These are phyloP conservation scores for Tetheella fluctuosa DNA, from an alignment of 2,888 invertebrate species.

Conservation along the genomic window DNA sequence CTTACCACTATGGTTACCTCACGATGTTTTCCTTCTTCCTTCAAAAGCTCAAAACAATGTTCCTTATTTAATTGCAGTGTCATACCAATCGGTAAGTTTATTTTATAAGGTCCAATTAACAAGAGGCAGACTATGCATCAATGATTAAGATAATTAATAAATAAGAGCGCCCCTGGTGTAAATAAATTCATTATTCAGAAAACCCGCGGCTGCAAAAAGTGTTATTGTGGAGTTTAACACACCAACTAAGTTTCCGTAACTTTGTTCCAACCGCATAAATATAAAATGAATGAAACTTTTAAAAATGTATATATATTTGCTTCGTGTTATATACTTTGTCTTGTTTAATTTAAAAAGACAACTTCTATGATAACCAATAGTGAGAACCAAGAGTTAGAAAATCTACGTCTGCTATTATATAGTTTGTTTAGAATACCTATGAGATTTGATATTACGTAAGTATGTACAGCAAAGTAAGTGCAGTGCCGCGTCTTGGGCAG, in stretches of 20 bases:
- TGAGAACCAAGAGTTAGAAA: too few species aligned
- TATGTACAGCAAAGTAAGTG: too few species aligned
- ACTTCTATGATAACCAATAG: too few species aligned
- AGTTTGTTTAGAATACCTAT: too few species aligned
- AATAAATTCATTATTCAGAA: constrained; percentile 33
- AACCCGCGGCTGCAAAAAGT: constrained; percentile 30
- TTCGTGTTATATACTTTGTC: background rate
- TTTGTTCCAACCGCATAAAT: constrained; percentile 3
- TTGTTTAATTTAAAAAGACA: too few species aligned
- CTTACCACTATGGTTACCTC: too few species aligned
- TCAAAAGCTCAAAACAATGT: too few species aligned
- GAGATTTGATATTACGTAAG: too few species aligned
- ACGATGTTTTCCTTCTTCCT: too few species aligned
- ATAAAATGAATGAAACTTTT: background rate
- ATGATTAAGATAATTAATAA: constrained; percentile 43
- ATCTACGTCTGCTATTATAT: too few species aligned
- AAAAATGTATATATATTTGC: background rate
- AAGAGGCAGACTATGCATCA: constrained; percentile 31
- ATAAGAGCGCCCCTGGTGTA: constrained; percentile 26
- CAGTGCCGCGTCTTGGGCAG: too few species aligned
- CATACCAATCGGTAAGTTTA: constrained; percentile 23
- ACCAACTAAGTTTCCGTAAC: constrained; percentile 6
- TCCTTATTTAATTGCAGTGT: too few species aligned
- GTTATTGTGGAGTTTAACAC: constrained; percentile 28
- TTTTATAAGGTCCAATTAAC: constrained; percentile 44